Evolutionary conservation across 2,797 vertebrate species (phyloP).

Genomic region (Neoniphon sammara): DNA sequence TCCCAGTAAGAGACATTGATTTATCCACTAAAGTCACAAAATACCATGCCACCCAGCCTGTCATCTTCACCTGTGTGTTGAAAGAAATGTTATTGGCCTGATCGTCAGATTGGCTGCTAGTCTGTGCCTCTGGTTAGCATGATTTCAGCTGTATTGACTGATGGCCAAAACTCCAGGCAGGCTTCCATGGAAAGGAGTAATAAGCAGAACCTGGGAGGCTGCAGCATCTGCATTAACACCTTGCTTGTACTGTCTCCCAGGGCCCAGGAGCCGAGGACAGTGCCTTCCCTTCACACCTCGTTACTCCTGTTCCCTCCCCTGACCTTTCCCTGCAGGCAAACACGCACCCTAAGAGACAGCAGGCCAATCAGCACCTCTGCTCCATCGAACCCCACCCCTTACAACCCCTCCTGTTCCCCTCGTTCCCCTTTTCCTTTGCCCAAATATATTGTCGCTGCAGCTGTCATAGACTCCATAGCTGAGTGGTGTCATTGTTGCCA

Average conservation of each 20-base stretch:
- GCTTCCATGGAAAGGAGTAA: slow-evolving; percentile 66
- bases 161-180: slow-evolving; percentile 51
- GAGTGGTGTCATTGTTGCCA: slow-evolving; percentile 63
- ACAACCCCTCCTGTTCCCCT: slow-evolving; percentile 45
- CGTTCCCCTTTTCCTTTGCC: slow-evolving; percentile 27
- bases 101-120: slow-evolving; percentile 47
- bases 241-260: slow-evolving; percentile 67
- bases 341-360: slow-evolving; percentile 62
- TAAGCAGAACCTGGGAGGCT: slow-evolving; percentile 69
- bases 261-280: slow-evolving; percentile 71
- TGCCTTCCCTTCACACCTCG: slow-evolving; percentile 82
- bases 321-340: slow-evolving; percentile 78
- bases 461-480: slow-evolving; percentile 58
- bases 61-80: slow-evolving; percentile 14
- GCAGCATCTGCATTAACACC: slow-evolving; percentile 78
- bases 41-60: slow-evolving; percentile 2
- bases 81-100: slow-evolving; percentile 7
- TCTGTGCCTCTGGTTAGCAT: slow-evolving; percentile 57
- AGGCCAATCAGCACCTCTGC: slow-evolving; percentile 69
- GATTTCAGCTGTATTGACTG: slow-evolving; percentile 62
- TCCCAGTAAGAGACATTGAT: slow-evolving; percentile 11
- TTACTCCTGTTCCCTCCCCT: slow-evolving; percentile 74
- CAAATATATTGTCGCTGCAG: slow-evolving; percentile 41
- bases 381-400: slow-evolving; percentile 55
- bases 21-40: slow-evolving; percentile 9